These are phyloP conservation scores for Albula goreensis DNA, from an alignment of 2,113 vertebrate species.

Conservation along the genomic window DNA sequence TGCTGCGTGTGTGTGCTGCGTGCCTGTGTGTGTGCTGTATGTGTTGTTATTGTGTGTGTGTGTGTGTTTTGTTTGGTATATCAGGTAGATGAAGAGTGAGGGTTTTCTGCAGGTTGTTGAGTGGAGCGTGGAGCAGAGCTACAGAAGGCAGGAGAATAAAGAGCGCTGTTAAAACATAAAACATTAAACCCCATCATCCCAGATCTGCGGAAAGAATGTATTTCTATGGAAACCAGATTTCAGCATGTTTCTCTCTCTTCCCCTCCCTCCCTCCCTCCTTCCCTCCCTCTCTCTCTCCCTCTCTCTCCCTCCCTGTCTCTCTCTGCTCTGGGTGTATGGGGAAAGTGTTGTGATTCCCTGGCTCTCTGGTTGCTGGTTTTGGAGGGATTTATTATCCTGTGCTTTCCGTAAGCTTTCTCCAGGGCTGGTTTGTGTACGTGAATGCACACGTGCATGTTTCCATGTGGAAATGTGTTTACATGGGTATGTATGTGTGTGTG, in stretches of 20 bases:
- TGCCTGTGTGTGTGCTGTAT: conserved; percentile 1
- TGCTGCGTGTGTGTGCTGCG: background rate
- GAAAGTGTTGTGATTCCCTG: too few species aligned
- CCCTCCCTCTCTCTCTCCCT: background rate
- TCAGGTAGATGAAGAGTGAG: background rate
- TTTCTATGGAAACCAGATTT: conserved; percentile 70
- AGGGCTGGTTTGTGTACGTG: too few species aligned
- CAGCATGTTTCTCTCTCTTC: conserved; percentile 43
- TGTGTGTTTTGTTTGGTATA: background rate
- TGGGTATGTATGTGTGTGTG: background rate
- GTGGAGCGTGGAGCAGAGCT: background rate
- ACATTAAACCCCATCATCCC: conserved; percentile 54
- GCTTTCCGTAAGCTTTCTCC: background rate
- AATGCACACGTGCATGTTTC: background rate
- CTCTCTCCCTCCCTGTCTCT: background rate
- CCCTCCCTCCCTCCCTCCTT: conserved; percentile 37
- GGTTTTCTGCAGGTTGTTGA: background rate
- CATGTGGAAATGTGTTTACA: background rate
- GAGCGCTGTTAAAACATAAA: conserved; percentile 54
- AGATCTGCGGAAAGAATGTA: conserved; percentile 61
- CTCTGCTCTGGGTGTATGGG: too few species aligned
- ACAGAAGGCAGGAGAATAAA: conserved; percentile 6
- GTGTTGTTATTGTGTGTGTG: background rate
- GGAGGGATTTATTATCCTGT: background rate
- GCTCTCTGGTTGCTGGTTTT: too few species aligned